Base-by-base conservation (phyloP, 2,113 vertebrate genomes). In the Conger conger region DNA sequence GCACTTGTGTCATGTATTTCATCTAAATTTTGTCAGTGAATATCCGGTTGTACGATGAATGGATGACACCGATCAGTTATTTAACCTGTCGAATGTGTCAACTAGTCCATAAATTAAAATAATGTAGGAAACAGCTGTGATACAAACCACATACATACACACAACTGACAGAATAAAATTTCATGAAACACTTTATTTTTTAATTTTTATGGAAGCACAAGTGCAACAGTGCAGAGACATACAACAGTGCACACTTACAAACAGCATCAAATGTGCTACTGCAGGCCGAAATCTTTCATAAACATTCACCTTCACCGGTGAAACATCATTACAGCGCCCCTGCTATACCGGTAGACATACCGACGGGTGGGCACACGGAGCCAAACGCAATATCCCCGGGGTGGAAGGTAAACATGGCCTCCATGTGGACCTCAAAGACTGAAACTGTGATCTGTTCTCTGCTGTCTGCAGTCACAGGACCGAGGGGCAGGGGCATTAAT, bases 391-490 rank as follows among this genome's bases (percentile, higher is more conserved):
- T 73, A 73, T 73, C n/a, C 57, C 68, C 13, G 6, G 27, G 68
- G 68, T 73, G 6, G 33, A 73, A 33, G 6, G 68, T 73, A 73
- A 73, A 73, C 27, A 33, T n/a, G 68, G 68, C n/a, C 27, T 73
- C n/a, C 68, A 11, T 73, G 27, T 30, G 27, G 68, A 33, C 27
- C 68, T 73, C 68, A 73, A 13, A 73, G 27, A 11, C 68, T 33
- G 27, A 73, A n/a, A 73, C 1, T 73, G n/a, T 33, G 68, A 13
- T 33, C 68, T 73, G 68, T 33, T 73, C 68, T 33, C 68, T 30
- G 15, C 4, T 33, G 68, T 89, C 92, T 91, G 89, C 92, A 92
- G 89, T 84, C 87, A 83, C 87, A 86, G 87, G 90, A 87, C 89
- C 54, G 35, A 83, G 83, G 76, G 84, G 89, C 85, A 15, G 30